A percentile compares a stretch with the other conserved stretches of the same genome.
Evolutionary conservation across 2,888 invertebrate species (phyloP).

Genomic region (Lycocerus yunnanus): DNA sequence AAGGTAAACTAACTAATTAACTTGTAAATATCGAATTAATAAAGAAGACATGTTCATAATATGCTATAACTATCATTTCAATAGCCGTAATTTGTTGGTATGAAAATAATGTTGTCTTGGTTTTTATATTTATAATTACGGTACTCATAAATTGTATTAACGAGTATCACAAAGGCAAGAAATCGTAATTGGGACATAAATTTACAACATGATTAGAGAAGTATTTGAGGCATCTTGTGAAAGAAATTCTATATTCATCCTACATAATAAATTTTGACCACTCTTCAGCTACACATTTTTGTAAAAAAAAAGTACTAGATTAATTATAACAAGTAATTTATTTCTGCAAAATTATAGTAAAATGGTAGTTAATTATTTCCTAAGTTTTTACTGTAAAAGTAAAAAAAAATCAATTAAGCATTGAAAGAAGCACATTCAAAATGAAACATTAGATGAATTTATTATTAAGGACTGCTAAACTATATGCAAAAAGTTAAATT

Average conservation of each 20-base stretch:
- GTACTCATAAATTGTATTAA: constrained; percentile 1
- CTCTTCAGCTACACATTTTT: neutral
- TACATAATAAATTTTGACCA: constrained; percentile 12
- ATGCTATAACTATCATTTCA: neutral
- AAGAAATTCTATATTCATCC: constrained; percentile 15
- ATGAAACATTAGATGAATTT: too few species aligned
- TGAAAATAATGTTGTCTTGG: neutral
- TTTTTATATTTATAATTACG: neutral
- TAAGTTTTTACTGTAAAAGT: neutral
- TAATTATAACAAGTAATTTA: neutral
- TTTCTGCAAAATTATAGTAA: neutral
- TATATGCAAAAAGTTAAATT: neutral
- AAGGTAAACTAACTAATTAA: neutral
- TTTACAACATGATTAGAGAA: constrained; percentile 20
- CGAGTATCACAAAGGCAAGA: constrained; percentile 13
- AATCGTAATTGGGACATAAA: constrained; percentile 18
- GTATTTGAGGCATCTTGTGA: neutral
- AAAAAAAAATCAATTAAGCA: neutral
- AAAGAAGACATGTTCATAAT: neutral
- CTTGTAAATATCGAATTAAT: neutral
- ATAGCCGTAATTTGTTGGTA: neutral
- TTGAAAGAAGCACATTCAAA: neutral
- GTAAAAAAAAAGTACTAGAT: neutral
- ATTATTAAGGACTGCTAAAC: too few species aligned
- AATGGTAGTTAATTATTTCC: too few species aligned